These are phyloP conservation scores for Microchrysa polita DNA, from an alignment of 2,888 invertebrate genomes.

Conservation along the genomic window DNA sequence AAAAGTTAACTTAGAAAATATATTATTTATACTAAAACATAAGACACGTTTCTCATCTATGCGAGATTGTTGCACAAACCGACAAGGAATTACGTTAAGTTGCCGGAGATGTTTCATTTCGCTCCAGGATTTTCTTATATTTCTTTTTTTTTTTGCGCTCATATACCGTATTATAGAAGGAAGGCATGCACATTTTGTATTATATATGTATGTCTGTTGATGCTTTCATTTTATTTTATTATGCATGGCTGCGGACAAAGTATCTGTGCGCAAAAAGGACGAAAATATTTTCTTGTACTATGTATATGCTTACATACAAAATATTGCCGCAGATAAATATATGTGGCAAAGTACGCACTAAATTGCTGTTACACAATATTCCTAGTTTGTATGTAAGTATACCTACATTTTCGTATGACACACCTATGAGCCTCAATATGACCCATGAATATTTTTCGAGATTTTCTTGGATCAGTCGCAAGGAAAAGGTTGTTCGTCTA, in stretches of 20 bases:
- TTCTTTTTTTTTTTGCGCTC: slow-evolving; percentile 26
- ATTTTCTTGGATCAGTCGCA: slow-evolving; percentile 27
- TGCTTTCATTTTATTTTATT: too few species aligned
- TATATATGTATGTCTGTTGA: not conserved
- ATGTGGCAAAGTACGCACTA: not conserved
- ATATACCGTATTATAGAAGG: not conserved
- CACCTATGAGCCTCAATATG: too few species aligned
- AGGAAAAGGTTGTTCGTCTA: slow-evolving; percentile 3
- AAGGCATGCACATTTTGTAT: not conserved
- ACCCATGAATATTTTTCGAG: slow-evolving; percentile 36
- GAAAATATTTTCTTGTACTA: not conserved
- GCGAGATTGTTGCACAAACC: slow-evolving; percentile 26
- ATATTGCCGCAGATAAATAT: too few species aligned
- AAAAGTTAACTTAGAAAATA: slow-evolving; percentile 44
- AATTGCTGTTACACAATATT: slow-evolving; percentile 3
- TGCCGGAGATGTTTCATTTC: slow-evolving; percentile 35
- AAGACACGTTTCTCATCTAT: slow-evolving; percentile 43
- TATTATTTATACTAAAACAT: slow-evolving; percentile 42
- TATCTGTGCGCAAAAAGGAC: too few species aligned
- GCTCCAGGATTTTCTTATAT: slow-evolving; percentile 26
- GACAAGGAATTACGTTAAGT: slow-evolving; percentile 31
- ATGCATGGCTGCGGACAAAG: too few species aligned
- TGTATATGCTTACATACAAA: not conserved
- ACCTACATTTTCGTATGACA: slow-evolving; percentile 17
- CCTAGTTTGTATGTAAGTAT: not conserved